These are phyloP conservation scores for Siphamia tubifer DNA, from an alignment of 2,113 vertebrate genomes.

Conservation along the genomic window DNA sequence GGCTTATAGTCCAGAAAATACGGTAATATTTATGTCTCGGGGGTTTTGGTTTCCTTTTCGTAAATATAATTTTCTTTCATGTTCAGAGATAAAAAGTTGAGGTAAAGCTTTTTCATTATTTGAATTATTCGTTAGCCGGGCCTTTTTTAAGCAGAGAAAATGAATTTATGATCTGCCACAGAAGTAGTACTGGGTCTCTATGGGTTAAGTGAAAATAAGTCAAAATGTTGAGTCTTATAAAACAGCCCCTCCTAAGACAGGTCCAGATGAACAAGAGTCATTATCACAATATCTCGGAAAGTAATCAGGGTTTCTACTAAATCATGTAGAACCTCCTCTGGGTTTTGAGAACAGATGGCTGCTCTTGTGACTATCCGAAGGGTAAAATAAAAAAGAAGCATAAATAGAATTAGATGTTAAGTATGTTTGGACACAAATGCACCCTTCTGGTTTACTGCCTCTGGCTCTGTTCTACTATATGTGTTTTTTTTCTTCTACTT, in stretches of 20 bases:
- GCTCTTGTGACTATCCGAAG: conserved; percentile 8
- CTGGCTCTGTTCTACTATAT: background rate
- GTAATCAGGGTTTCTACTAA: conserved; percentile 25
- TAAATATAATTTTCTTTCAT: too few species aligned
- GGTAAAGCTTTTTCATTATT: too few species aligned
- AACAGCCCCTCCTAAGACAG: background rate
- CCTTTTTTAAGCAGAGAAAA: too few species aligned
- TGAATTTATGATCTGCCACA: too few species aligned
- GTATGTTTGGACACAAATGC: conserved; percentile 3
- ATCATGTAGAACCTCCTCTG: conserved; percentile 21
- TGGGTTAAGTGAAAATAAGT: too few species aligned
- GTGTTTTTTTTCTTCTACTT: conserved; percentile 2
- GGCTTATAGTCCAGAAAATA: too few species aligned
- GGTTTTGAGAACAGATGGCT: conserved; percentile 52
- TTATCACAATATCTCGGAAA: conserved; percentile 21
- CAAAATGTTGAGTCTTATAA: too few species aligned
- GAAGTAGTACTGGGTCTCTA: too few species aligned
- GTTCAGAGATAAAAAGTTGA: too few species aligned
- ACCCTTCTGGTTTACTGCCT: background rate
- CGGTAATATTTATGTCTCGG: too few species aligned
- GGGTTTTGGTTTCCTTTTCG: too few species aligned
- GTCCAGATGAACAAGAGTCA: background rate
- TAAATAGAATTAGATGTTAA: conserved; percentile 23
- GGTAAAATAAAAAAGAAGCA: background rate
- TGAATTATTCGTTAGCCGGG: too few species aligned